A percentile compares a stretch with the other conserved stretches of the same genome.
Conservation (phyloP, 2,888 invertebrate species). For the Cheiracanthium punctorium region DNA sequence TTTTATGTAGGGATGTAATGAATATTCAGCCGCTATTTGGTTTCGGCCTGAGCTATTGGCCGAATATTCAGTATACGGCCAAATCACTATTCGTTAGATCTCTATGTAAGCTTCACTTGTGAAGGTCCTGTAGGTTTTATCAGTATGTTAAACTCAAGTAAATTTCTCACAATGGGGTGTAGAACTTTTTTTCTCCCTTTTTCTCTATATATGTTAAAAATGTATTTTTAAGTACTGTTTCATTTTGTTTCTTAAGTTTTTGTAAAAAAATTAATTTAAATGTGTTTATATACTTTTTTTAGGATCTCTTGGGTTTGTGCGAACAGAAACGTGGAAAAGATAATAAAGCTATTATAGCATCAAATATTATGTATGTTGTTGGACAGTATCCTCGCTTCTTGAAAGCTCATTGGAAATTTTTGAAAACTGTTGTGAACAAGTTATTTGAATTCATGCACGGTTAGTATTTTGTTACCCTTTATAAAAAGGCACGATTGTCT, state of each 20-base stretch:
- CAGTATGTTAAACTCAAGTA: too few species aligned
- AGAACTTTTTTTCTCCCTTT: neutral
- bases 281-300: conserved; percentile 27
- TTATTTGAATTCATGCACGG: conserved; percentile 99
- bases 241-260: neutral
- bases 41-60: too few species aligned
- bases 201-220: neutral
- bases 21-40: too few species aligned
- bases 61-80: too few species aligned
- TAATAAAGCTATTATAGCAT: conserved; percentile 99
- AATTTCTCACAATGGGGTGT: too few species aligned
- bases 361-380: conserved; percentile 99
- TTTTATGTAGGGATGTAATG: too few species aligned
- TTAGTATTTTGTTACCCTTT: conserved; percentile 72
- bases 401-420: conserved; percentile 99
- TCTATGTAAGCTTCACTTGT: too few species aligned
- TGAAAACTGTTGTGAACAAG: conserved; percentile 99
- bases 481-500: too few species aligned
- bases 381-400: conserved; percentile 99
- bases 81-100: too few species aligned
- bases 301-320: conserved; percentile 94
- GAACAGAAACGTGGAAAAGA: conserved; percentile 99
- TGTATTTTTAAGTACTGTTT: too few species aligned
- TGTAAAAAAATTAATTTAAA: neutral
- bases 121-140: too few species aligned